phyloP scores from a whole-genome alignment of 2,797 vertebrate genomes.

The Gobionotothen gibberifrons region DNA sequence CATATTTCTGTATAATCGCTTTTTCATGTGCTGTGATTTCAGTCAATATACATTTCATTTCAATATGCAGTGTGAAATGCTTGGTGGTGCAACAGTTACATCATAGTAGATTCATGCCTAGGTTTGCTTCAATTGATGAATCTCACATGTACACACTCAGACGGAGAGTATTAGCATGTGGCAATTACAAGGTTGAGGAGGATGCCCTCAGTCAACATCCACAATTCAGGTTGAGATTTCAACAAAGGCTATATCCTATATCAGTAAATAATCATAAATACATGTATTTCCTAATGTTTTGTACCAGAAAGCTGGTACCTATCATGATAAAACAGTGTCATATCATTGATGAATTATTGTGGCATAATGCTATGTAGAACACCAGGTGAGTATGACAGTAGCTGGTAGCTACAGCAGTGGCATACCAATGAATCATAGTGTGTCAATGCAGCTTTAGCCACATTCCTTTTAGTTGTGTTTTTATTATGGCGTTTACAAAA shows the following conservation, averaged over 20 bases:
- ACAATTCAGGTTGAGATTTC: slow-evolving; percentile 3
- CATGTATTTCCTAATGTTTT: background rate
- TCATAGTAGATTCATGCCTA: background rate
- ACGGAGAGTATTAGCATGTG: background rate
- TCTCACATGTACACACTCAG: background rate
- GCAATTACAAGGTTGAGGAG: background rate
- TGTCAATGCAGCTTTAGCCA: background rate
- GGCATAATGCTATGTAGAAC: background rate
- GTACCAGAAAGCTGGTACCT: background rate
- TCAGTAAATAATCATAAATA: background rate
- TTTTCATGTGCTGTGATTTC: slow-evolving; percentile 16
- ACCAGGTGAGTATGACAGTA: background rate
- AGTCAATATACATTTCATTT: slow-evolving; percentile 18
- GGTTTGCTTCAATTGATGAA: slow-evolving; percentile 8
- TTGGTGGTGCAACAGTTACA: slow-evolving; percentile 1
- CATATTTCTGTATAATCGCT: slow-evolving; percentile 21
- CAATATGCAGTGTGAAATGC: background rate
- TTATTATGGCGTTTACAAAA: no score
- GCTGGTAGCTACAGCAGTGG: background rate
- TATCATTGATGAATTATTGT: background rate
- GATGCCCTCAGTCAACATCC: slow-evolving; percentile 6
- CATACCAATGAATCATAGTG: background rate
- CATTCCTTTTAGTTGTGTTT: slow-evolving; percentile 3
- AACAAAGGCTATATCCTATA: background rate
- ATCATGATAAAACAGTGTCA: background rate